Evolutionary conservation across 2,888 invertebrate species (phyloP).

Genomic region (Nipponacmea schrenckii): DNA sequence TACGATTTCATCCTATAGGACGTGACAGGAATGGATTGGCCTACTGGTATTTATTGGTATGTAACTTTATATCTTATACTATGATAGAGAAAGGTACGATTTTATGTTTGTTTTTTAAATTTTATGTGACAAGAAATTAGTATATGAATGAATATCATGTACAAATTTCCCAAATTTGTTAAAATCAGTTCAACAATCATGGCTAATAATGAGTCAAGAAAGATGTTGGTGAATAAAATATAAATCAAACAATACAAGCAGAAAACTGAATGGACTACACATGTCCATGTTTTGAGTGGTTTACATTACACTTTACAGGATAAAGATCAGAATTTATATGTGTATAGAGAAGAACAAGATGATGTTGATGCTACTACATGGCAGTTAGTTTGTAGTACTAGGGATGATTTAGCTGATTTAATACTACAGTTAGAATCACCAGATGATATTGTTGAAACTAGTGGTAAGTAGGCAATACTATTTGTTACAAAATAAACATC

Average conservation of each 20-base stretch:
- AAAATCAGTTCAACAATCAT: too few species aligned
- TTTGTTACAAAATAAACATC: too few species aligned
- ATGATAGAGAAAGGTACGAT: background rate
- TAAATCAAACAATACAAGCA: too few species aligned
- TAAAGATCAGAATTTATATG: constrained; percentile 85
- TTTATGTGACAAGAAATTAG: too few species aligned
- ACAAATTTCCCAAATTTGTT: too few species aligned
- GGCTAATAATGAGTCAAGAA: too few species aligned
- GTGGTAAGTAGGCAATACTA: constrained; percentile 23
- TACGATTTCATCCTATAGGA: constrained; percentile 90
- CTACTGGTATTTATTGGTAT: constrained; percentile 86
- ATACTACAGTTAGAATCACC: constrained; percentile 26
- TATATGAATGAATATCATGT: too few species aligned
- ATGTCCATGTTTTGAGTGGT: too few species aligned
- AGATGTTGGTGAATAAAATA: too few species aligned
- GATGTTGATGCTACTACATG: constrained; percentile 83
- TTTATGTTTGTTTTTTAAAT: background rate
- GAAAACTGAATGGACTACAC: too few species aligned
- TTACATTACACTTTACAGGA: constrained; percentile 72
- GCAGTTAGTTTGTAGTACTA: constrained; percentile 88
- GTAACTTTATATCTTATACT: constrained; percentile 26
- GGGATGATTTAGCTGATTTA: constrained; percentile 77
- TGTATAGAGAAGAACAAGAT: constrained; percentile 95
- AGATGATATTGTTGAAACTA: constrained; percentile 25
- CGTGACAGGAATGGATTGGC: constrained; percentile 88